A percentile compares a stretch with the other conserved stretches of the same genome.
Evolutionary conservation across 2,797 vertebrate genomes (phyloP).

Genomic region (Paedocypris micromegethes): DNA sequence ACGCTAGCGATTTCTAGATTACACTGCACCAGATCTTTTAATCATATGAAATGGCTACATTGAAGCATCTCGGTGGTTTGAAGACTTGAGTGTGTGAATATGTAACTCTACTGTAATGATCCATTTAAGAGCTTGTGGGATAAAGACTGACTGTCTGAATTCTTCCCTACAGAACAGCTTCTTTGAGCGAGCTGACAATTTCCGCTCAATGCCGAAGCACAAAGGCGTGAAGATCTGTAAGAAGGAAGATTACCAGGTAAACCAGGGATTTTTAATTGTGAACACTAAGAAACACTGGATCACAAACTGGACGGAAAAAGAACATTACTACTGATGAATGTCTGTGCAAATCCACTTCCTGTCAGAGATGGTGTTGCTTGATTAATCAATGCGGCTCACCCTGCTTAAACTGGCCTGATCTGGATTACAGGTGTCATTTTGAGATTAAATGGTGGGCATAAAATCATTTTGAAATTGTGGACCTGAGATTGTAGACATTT

Average conservation of each 20-base stretch:
- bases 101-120: neutral
- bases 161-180: constrained; percentile 73
- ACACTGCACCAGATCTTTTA: neutral
- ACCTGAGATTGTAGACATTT: no score
- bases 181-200: constrained; percentile 72
- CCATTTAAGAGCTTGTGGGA: neutral
- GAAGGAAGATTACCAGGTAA: constrained; percentile 68
- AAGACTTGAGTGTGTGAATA: constrained; percentile 11
- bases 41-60: neutral
- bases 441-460: neutral
- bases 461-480: neutral
- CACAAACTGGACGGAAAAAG: constrained; percentile 73
- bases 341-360: neutral
- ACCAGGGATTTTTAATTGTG: constrained; percentile 65
- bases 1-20: neutral
- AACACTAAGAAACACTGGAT: constrained; percentile 75
- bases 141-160: neutral
- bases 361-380: neutral
- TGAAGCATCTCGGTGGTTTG: neutral
- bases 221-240: constrained; percentile 76
- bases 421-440: neutral
- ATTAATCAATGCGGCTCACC: neutral
- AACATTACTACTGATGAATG: constrained; percentile 26
- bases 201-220: constrained; percentile 75
- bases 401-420: constrained; percentile 2